Base-by-base conservation (phyloP, 2,888 invertebrate species). In the Platycnemis pennipes region DNA sequence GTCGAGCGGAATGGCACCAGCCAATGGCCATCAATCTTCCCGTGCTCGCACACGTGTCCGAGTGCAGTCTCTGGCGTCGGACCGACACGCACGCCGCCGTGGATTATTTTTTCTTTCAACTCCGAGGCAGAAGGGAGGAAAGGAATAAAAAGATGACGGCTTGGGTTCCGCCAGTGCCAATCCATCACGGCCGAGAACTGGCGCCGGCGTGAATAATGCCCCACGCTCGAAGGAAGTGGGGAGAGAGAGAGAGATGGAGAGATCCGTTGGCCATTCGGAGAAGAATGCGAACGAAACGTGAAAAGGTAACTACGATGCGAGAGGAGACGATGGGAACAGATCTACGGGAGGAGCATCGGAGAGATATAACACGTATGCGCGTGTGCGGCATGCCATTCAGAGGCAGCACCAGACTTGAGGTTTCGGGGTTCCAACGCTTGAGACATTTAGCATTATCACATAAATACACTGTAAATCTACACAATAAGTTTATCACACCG, bases 201-300 rank as follows among this genome's bases (percentile, higher is more conserved):
- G 89, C 89, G 89, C 89, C 89, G 56, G 89, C 56, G 89, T 56
- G 89, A 89, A 89, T 89, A 56, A 56, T 89, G 56, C 42, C 89
- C 42, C 53, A 37, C 77, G 56, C 46, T 56, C 42, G 53, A 87
- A 87, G 45, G 87, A 45, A 11, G n/a, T 22, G 45, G 31, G 53
- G 53, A 26, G 88, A 46, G 88, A 53, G 88, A 37, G 22, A 37
- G 56, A 19, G 56, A 42, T 2, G 56, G 42, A 31, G 89, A 56
- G 56, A 5, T 26, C 31, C 26, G 37, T 26, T 16, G 77, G 77
- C 42, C 89, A 42, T 37, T 42, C 7, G 26, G 42, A 37, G 42
- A 44, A 56, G 56, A 89, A 56, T 87, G 46, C 53, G 31, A 89
- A 63, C 31, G 56, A 89, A 31, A 31, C 22, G 37, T n/a, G n/a